Percentiles rank a stretch among this genome's conserved stretches.
phyloP scores from a whole-genome alignment of 2,113 vertebrate genomes.

The Scopus umbretta region DNA sequence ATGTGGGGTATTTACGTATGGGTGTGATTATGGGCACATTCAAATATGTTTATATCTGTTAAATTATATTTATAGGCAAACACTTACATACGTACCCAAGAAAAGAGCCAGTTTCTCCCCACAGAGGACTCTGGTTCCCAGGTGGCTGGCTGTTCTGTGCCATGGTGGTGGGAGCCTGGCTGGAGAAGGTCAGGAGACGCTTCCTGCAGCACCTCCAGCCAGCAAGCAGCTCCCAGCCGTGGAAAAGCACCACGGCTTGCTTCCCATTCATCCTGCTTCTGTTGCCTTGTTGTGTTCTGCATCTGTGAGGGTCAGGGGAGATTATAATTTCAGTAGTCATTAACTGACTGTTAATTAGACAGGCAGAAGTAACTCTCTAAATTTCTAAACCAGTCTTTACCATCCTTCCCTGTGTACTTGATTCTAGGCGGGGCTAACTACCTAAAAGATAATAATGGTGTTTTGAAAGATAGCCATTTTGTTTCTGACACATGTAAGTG shows the following conservation, averaged over 20 bases:
- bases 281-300: neutral
- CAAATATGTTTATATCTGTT: neutral
- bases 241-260: rapidly evolving
- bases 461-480: neutral
- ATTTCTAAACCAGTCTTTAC: neutral
- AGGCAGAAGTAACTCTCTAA: neutral
- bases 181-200: neutral
- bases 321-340: neutral
- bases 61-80: no score
- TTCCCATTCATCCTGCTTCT: neutral
- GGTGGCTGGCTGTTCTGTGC: neutral
- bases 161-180: neutral
- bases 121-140: neutral
- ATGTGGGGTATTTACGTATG: neutral
- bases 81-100: neutral
- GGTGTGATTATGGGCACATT: neutral
- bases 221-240: neutral
- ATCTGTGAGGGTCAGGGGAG: neutral
- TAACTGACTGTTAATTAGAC: neutral
- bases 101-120: neutral
- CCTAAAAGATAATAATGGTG: neutral
- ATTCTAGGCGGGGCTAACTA: neutral
- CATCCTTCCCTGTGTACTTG: neutral
- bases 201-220: neutral
- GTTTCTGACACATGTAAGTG: neutral